phyloP scores from a whole-genome alignment of 2,797 vertebrate species.

The Lepidocolaptes lacrymiger region DNA sequence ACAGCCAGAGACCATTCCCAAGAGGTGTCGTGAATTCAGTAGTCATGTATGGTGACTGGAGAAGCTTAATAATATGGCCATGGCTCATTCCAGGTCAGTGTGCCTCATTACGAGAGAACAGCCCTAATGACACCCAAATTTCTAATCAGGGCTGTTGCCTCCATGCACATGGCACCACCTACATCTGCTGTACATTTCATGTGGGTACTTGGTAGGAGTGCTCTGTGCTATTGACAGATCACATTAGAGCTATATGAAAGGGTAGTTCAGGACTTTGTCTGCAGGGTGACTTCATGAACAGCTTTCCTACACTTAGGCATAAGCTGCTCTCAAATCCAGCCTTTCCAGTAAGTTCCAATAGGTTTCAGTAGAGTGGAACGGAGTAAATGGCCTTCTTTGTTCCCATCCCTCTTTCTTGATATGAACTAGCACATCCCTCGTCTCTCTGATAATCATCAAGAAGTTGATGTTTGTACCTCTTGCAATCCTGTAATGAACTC shows the following conservation, averaged over 20 bases:
- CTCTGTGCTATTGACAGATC: neutral
- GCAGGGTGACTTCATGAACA: neutral
- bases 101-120: neutral
- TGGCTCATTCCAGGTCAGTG: neutral
- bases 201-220: neutral
- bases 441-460: neutral
- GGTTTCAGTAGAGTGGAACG: neutral
- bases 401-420: neutral
- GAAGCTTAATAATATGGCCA: neutral
- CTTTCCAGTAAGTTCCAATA: neutral
- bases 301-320: neutral
- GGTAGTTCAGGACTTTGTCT: neutral
- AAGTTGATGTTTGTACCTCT: neutral
- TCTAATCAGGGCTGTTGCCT: neutral
- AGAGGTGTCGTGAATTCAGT: neutral
- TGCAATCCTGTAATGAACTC: neutral
- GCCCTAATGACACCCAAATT: neutral
- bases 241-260: neutral
- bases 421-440: neutral
- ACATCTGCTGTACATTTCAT: neutral
- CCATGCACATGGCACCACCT: neutral
- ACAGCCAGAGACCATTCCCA: constrained; percentile 21
- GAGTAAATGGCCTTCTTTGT: neutral
- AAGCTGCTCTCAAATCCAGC: neutral
- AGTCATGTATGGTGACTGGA: neutral